Conservation (phyloP, 1,140 invertebrate genomes). For the Saccostrea echinata region DNA sequence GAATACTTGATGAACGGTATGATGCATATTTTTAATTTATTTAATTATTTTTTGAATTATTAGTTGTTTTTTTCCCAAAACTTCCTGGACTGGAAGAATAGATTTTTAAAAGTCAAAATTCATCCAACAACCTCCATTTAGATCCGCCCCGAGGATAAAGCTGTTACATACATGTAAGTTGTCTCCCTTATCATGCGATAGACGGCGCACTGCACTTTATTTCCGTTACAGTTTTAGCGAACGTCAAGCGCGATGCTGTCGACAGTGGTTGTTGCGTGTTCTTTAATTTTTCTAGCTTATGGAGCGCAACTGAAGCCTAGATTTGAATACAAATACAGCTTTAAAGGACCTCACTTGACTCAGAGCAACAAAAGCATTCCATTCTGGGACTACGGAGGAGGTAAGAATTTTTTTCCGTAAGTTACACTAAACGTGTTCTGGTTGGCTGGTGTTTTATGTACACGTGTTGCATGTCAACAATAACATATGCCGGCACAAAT, state of each 20-base stretch:
- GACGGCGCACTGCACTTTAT: background rate
- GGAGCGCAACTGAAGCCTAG: conserved; percentile 78
- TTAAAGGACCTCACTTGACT: conserved; percentile 98
- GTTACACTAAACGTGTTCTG: conserved; percentile 40
- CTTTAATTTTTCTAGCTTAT: conserved; percentile 45
- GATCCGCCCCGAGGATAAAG: background rate
- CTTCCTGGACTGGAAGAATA: no score
- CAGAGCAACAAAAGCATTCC: conserved; percentile 99
- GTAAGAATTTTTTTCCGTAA: conserved; percentile 85
- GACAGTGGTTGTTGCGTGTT: conserved; percentile 34
- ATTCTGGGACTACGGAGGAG: conserved; percentile 99
- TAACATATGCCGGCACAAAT: conserved; percentile 49
- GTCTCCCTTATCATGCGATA: background rate
- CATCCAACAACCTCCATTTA: background rate
- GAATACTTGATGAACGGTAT: no score
- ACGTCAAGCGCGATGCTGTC: conserved; percentile 46
- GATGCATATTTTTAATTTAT: no score
- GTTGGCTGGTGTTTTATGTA: conserved; percentile 54
- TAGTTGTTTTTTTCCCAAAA: no score
- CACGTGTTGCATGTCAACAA: conserved; percentile 59
- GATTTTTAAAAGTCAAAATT: no score
- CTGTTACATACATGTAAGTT: background rate
- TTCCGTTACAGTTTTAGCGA: conserved; percentile 29
- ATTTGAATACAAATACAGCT: conserved; percentile 99
- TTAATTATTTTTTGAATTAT: no score